A percentile compares a stretch with the other conserved stretches of the same genome.
Evolutionary conservation across 2,797 vertebrate species (phyloP).

Genomic region (Epinephelus awoara): DNA sequence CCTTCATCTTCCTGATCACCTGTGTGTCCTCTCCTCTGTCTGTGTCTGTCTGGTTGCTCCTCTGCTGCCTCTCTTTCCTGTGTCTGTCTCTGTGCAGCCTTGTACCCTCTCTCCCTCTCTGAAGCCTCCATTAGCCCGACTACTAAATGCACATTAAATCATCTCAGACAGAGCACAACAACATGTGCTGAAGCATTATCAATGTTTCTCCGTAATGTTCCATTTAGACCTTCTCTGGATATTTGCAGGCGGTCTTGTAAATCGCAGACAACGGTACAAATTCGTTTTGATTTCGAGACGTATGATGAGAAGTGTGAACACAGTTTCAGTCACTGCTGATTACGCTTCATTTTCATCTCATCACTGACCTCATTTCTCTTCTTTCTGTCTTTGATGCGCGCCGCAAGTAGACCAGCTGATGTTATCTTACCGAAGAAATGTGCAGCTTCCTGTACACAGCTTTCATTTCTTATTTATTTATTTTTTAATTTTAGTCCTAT

Average conservation of each 20-base stretch:
- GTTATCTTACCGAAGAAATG: conserved; percentile 11
- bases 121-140: conserved; percentile 15
- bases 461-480: background rate
- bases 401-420: conserved; percentile 24
- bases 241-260: conserved; percentile 28
- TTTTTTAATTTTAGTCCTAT: background rate
- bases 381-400: conserved; percentile 38
- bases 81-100: conserved; percentile 2
- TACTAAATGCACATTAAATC: conserved; percentile 36
- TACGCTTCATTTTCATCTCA: conserved; percentile 56
- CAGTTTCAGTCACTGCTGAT: conserved; percentile 50
- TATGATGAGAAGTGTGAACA: conserved; percentile 42
- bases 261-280: conserved; percentile 43
- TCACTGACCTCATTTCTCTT: conserved; percentile 56
- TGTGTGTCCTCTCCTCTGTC: background rate
- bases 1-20: background rate
- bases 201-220: conserved; percentile 11
- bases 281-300: conserved; percentile 41
- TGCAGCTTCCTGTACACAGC: conserved; percentile 8
- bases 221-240: conserved; percentile 19
- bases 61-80: background rate
- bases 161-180: background rate
- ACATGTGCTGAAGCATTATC: conserved; percentile 7
- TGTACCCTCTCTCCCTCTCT: background rate
- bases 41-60: background rate